Evolutionary conservation across 1,140 invertebrate species (phyloP).

Genomic region (Drosophila ananassae): DNA sequence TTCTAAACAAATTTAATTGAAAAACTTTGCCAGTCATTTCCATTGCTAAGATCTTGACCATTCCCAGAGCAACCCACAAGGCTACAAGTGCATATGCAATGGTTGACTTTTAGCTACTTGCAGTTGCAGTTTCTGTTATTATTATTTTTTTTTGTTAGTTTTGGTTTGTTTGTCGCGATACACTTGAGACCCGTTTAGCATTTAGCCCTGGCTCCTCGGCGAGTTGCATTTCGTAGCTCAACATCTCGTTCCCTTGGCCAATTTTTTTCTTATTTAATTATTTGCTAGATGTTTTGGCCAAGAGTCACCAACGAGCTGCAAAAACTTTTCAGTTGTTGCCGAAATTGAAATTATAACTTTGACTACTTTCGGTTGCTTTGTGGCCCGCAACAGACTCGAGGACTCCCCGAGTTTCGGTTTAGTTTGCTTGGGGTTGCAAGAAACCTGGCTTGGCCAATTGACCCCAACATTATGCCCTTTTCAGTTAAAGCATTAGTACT

Average conservation of each 20-base stretch:
- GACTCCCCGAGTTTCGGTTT: conserved; percentile 12
- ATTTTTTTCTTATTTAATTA: conserved; percentile 67
- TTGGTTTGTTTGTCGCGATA: conserved; percentile 58
- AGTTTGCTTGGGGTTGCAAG: conserved; percentile 1
- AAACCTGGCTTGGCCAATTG: conserved; percentile 7
- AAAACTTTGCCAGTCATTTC: conserved; percentile 65
- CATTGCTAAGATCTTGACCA: conserved; percentile 48
- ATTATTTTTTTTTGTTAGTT: conserved; percentile 16
- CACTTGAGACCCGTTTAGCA: conserved; percentile 72
- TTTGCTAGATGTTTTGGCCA: conserved; percentile 52
- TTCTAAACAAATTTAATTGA: conserved; percentile 81
- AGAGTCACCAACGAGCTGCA: conserved; percentile 52
- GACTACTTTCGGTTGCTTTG: conserved; percentile 30
- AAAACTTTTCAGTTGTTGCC: conserved; percentile 61
- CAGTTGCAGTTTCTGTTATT: conserved; percentile 34
- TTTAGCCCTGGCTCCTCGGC: conserved; percentile 51
- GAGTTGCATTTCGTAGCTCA: background rate
- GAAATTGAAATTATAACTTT: conserved; percentile 74
- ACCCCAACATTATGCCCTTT: conserved; percentile 1
- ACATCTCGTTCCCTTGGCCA: conserved; percentile 7
- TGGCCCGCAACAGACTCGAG: conserved; percentile 5
- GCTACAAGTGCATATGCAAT: conserved; percentile 75
- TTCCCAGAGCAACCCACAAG: conserved; percentile 14
- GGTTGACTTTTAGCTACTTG: conserved; percentile 58
- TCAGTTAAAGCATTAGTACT: background rate